phyloP scores from a whole-genome alignment of 2,888 invertebrate genomes.

The Acronicta alni region DNA sequence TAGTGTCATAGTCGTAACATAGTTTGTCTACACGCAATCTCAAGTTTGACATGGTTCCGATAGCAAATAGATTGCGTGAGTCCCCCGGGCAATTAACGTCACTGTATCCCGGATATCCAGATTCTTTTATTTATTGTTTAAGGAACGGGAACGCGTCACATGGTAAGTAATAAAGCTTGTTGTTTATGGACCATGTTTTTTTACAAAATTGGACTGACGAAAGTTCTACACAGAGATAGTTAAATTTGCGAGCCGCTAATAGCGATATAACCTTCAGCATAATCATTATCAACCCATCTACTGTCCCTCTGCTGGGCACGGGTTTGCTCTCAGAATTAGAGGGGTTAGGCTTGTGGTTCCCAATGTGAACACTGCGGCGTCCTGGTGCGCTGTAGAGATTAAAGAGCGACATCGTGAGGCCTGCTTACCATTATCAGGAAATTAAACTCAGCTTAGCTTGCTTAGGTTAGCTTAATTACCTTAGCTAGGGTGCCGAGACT shows the following conservation, averaged over 20 bases:
- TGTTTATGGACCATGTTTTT: constrained; percentile 63
- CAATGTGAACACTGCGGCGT: too few species aligned
- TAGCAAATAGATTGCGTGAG: constrained; percentile 66
- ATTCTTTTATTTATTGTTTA: constrained; percentile 72
- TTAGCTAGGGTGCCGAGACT: too few species aligned
- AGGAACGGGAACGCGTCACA: constrained; percentile 57
- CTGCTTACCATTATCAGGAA: too few species aligned
- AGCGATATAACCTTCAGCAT: background rate
- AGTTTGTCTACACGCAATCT: constrained; percentile 63
- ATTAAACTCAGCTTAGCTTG: too few species aligned
- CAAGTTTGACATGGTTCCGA: constrained; percentile 67
- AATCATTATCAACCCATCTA: too few species aligned
- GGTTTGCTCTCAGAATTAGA: too few species aligned
- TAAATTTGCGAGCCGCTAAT: too few species aligned
- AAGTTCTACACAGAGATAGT: background rate
- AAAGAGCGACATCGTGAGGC: too few species aligned
- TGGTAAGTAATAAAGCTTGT: constrained; percentile 63
- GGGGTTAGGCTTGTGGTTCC: too few species aligned
- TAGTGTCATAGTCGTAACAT: constrained; percentile 40
- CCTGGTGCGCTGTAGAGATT: too few species aligned
- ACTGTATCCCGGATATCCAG: constrained; percentile 70
- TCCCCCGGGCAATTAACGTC: constrained; percentile 66
- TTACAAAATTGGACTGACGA: constrained; percentile 39
- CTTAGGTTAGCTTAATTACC: too few species aligned
- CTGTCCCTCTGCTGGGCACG: too few species aligned